phyloP scores from a whole-genome alignment of 2,888 invertebrate genomes.

The Neelides folsomi region DNA sequence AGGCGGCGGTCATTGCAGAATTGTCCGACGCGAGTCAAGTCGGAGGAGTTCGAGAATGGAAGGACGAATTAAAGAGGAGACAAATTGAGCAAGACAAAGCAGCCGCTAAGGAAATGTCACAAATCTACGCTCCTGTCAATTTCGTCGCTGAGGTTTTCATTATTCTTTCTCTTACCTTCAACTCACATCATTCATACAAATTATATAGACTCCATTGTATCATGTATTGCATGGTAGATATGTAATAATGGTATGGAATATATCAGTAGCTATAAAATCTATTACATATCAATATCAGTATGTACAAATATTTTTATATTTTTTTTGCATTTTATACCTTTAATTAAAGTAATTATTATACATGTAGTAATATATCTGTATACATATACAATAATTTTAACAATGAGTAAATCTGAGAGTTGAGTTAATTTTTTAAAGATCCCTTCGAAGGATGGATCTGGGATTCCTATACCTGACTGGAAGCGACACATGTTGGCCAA shows the following conservation, averaged over 20 bases:
- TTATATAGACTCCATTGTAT: no score
- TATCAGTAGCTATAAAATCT: no score
- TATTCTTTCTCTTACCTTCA: neutral
- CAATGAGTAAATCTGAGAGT: neutral
- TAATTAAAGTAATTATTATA: no score
- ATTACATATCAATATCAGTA: no score
- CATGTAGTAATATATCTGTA: no score
- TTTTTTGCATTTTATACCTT: no score
- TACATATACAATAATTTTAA: neutral
- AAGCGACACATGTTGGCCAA: conserved; percentile 89
- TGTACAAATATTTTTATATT: no score
- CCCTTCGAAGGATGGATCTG: conserved; percentile 58
- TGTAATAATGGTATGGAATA: no score
- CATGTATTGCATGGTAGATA: no score
- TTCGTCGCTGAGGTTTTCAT: conserved; percentile 73
- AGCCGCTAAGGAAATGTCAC: conserved; percentile 68
- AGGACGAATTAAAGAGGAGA: conserved; percentile 58
- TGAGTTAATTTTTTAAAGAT: conserved; percentile 14
- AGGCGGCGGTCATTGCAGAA: conserved; percentile 59
- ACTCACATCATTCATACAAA: neutral
- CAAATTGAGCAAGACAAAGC: conserved; percentile 77
- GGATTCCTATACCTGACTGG: conserved; percentile 84
- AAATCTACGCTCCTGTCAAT: conserved; percentile 68
- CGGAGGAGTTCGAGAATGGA: conserved; percentile 83
- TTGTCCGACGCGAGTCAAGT: conserved; percentile 83